phyloP scores from a whole-genome alignment of 1,140 invertebrate species.

The Rhopalosiphum padi region DNA sequence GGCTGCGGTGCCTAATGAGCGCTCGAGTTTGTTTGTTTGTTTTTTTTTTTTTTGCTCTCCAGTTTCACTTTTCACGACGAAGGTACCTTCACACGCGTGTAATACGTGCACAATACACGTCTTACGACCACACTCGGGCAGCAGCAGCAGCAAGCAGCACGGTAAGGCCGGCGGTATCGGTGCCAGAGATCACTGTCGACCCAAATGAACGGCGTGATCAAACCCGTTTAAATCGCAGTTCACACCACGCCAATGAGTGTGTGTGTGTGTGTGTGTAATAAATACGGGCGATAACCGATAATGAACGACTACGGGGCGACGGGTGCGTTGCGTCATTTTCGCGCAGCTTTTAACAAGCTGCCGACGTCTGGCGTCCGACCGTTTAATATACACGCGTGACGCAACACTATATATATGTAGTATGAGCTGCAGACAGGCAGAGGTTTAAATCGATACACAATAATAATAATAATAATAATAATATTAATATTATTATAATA shows the following conservation, averaged over 20 bases:
- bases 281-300: background rate
- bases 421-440: background rate
- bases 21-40: background rate
- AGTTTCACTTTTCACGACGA: conserved; percentile 27
- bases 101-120: background rate
- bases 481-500: background rate
- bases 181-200: conserved; percentile 33
- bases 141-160: background rate
- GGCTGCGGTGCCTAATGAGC: background rate
- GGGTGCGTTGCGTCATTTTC: background rate
- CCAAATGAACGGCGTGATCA: conserved; percentile 30
- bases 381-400: background rate
- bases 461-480: background rate
- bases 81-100: background rate
- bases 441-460: background rate
- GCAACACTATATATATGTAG: background rate
- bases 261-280: background rate
- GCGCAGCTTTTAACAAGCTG: background rate
- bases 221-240: conserved; percentile 35
- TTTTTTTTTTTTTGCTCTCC: background rate
- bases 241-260: background rate
- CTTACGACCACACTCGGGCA: background rate
- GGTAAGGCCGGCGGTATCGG: background rate
- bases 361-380: background rate
- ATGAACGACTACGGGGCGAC: background rate